Evolutionary conservation across 2,797 vertebrate genomes (phyloP).

Genomic region (Labroides dimidiatus): DNA sequence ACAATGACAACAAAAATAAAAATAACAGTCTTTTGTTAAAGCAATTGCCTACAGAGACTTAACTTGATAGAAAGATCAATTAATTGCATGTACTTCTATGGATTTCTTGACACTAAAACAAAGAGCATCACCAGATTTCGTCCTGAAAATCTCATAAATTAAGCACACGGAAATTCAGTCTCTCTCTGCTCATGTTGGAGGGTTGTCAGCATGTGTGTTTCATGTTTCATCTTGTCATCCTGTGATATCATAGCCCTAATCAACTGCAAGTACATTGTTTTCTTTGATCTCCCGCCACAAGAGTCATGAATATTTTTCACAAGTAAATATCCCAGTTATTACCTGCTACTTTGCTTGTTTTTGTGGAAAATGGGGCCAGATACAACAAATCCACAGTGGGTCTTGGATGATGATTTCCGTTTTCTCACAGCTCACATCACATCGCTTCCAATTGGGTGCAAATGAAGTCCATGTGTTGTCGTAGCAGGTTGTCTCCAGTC

Average conservation of each 20-base stretch:
- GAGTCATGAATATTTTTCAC: conserved; percentile 12
- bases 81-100: neutral
- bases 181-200: neutral
- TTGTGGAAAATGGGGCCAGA: neutral
- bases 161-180: neutral
- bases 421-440: conserved; percentile 7
- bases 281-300: conserved; percentile 3
- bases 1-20: too few species aligned
- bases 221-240: neutral
- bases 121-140: neutral
- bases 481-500: conserved; percentile 5
- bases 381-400: neutral
- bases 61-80: neutral
- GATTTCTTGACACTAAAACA: neutral
- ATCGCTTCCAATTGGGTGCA: too few species aligned
- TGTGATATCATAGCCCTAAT: neutral
- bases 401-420: conserved; percentile 11
- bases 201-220: conserved; percentile 5
- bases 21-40: neutral
- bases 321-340: conserved; percentile 1
- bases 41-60: neutral
- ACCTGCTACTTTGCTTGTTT: conserved; percentile 12
- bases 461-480: neutral
- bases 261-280: neutral
- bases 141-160: neutral